Percentiles rank a stretch among this genome's conserved stretches.
These are phyloP conservation scores for Acridotheres tristis DNA, from an alignment of 2,797 vertebrate species.

Conservation along the genomic window DNA sequence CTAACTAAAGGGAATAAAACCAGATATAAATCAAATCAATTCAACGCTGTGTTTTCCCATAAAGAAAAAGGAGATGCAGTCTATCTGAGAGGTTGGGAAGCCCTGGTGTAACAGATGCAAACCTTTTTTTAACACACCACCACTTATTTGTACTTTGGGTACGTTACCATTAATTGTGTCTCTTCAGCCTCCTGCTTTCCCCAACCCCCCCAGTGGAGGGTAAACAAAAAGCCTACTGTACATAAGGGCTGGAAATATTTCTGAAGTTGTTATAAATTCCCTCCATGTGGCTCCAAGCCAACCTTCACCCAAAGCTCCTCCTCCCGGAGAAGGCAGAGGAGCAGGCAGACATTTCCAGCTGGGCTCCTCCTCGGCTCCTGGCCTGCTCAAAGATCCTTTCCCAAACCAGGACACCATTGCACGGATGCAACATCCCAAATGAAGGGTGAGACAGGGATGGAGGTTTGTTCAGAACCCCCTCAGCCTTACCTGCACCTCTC, in stretches of 20 bases:
- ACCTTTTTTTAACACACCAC: neutral
- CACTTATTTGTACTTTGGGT: conserved; percentile 30
- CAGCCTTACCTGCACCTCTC: neutral
- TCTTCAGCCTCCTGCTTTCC: neutral
- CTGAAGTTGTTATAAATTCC: conserved; percentile 36
- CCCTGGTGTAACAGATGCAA: conserved; percentile 52
- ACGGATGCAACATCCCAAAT: neutral
- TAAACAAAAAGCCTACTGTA: conserved; percentile 1
- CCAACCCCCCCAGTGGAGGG: neutral
- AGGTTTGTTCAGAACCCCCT: neutral
- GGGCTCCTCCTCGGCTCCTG: neutral
- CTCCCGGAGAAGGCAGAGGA: conserved; percentile 42
- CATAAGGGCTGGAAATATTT: neutral
- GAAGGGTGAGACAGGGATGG: neutral
- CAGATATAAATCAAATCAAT: conserved; percentile 24
- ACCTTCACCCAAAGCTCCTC: conserved; percentile 55
- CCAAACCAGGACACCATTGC: neutral
- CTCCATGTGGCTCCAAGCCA: conserved; percentile 42
- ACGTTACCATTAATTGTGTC: neutral
- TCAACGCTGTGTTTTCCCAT: neutral
- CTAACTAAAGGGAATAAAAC: conserved; percentile 39
- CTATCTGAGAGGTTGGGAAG: conserved; percentile 50
- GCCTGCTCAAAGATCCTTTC: neutral
- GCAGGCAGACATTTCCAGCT: neutral
- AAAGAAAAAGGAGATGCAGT: neutral